Evolutionary conservation across 2,888 invertebrate species (phyloP).

Genomic region (Eristalis intricaria): DNA sequence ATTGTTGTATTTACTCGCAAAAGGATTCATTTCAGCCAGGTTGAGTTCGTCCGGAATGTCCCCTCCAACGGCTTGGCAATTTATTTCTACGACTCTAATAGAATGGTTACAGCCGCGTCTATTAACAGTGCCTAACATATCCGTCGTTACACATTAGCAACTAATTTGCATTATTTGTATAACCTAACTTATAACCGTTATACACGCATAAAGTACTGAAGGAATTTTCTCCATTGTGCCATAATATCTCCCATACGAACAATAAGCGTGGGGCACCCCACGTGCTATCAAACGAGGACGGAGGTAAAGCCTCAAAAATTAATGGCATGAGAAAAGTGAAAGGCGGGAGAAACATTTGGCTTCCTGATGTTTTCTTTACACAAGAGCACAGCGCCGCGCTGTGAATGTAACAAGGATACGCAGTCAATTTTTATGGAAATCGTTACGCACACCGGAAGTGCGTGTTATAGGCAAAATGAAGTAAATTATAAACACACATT

Average conservation of each 20-base stretch:
- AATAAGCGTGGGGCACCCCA: neutral
- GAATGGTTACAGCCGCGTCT: neutral
- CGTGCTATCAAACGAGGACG: neutral
- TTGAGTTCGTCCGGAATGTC: too few relatives aligned
- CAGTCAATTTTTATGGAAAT: constrained; percentile 53
- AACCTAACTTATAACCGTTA: constrained; percentile 31
- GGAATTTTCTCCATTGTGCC: neutral
- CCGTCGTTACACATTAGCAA: constrained; percentile 48
- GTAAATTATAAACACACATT: constrained; percentile 65
- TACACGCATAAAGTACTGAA: constrained; percentile 25
- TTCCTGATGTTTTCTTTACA: constrained; percentile 14
- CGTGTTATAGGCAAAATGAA: constrained; percentile 64
- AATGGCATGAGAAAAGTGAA: constrained; percentile 16
- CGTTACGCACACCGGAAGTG: constrained; percentile 68
- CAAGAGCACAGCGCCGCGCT: too few relatives aligned
- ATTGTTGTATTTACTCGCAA: too few relatives aligned
- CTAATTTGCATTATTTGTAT: constrained; percentile 53
- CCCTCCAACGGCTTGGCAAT: neutral
- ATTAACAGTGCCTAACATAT: constrained; percentile 26
- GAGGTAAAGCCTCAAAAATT: neutral
- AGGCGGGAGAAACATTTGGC: constrained; percentile 12
- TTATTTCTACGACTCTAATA: neutral
- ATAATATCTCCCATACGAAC: neutral
- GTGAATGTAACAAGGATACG: constrained; percentile 30
- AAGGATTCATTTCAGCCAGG: too few relatives aligned